A percentile compares a stretch with the other conserved stretches of the same genome.
phyloP scores from a whole-genome alignment of 2,797 vertebrate genomes.

The Anguilla anguilla region DNA sequence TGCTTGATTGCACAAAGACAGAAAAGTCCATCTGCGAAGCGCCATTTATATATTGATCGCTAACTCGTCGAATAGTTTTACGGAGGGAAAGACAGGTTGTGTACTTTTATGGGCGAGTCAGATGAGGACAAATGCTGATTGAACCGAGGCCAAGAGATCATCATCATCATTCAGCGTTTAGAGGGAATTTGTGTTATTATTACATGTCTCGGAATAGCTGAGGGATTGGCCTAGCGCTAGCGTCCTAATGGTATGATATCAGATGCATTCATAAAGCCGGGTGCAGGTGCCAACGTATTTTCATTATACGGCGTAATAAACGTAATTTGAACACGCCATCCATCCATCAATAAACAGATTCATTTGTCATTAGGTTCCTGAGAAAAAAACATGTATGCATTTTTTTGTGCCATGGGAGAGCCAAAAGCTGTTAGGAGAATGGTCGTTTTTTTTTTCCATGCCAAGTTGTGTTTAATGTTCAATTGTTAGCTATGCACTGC shows the following conservation, averaged over 20 bases:
- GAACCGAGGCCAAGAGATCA: background rate
- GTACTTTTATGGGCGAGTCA: background rate
- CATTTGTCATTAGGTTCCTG: background rate
- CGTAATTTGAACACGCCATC: background rate
- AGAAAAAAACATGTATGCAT: background rate
- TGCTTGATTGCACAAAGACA: background rate
- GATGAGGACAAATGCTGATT: background rate
- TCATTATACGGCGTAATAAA: background rate
- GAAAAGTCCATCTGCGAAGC: background rate
- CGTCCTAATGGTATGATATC: background rate
- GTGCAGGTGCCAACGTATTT: background rate
- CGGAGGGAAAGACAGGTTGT: background rate
- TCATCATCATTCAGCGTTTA: background rate
- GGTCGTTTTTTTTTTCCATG: no score
- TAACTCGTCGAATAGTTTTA: background rate
- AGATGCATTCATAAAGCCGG: background rate
- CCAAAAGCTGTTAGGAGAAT: background rate
- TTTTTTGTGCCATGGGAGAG: background rate
- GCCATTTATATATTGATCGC: background rate
- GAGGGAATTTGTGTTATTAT: background rate
- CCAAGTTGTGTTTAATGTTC: background rate
- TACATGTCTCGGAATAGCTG: background rate
- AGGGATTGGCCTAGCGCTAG: background rate
- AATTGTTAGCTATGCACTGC: background rate
- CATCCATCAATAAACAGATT: conserved; percentile 5